Evolutionary conservation across 2,797 vertebrate genomes (phyloP), one percentile per base, ranked within the genome.

Genomic region (Cottoperca gobio): DNA sequence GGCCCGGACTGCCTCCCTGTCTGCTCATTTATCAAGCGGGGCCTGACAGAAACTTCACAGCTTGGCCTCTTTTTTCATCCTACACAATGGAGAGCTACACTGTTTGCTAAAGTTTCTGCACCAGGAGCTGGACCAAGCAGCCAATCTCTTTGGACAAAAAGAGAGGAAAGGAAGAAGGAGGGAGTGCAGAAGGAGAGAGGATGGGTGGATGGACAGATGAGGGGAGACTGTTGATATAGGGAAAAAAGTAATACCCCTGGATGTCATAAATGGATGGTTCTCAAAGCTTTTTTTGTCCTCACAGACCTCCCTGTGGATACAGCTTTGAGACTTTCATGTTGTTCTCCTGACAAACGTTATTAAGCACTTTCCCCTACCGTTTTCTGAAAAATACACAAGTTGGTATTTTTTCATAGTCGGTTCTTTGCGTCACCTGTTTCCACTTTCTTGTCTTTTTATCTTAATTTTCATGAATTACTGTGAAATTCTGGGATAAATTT

Each of bases 21-120:
- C 97, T 98, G 96, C 97, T 98, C 97, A 99, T 99, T 98, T 99
- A 99, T 99, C 97, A 99, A 96, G 96, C 96, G 90, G 96, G 92
- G 95, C 90, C 92, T 95, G 96, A 96, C 97, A 97, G 96, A 96
- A 95, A 96, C 96, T 97, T 97, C 97, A 97, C 97, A 96, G 96
- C 96, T 94, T 95, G 93, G 92, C 95, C 94, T 91, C 94, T 93
- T 94, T 95, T 95, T 95, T 95, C 94, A 95, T 94, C 94, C 91
- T 86, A 92, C 94, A 96, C 97, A 98, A 98, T 97, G 94, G 97
- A 97, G 96, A 96, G 96, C 94, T 96, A 94, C 95, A 96, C 97
- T 98, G 96, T 98, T 97, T 97, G 96, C 96, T 94, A 95, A 97
- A 96, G 95, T 96, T 96, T 95, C 93, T 96, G 95, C 94, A 96